Evolutionary conservation across 1,140 invertebrate species (phyloP), one percentile per base, ranked within the genome.

Genomic region (Heliconius melpomene): DNA sequence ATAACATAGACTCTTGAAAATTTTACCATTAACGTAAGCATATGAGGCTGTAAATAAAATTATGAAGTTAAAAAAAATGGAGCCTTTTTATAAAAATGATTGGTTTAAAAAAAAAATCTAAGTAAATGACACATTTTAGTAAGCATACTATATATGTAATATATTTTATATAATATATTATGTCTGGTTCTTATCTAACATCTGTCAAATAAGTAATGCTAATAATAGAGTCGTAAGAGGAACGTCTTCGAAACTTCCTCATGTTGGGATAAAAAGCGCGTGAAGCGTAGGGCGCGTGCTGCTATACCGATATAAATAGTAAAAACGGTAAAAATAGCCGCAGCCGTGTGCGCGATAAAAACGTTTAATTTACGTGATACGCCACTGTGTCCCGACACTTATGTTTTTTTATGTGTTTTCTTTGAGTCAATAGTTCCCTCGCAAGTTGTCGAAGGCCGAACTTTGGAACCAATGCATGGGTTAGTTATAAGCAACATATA

Each of bases 401-500:
- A 93, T 89, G 90, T 87, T 89, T 88, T 93, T 94, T 94, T 93
- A 89, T 86, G 89, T 93, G 93, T 94, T 93, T 88, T 90, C 88
- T 91, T 91, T 88, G 90, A 90, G 87, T 92, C 88, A 94, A 92
- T 91, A 93, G 77, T 81, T 79, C 74, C 74, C 74, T 78, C 74
- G 66, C 29, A 73, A 82, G 74, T 78, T 81, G 79, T 75, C 75
- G 79, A 78, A 77, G 74, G 75, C 76, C 74, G 20, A 76, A 50
- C 52, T 50, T 76, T 60, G 36, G 70, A 72, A 77, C 40, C 76
- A 72, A 16, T 18, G 40, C 50, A 20, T 13, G 16, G 7, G 9
- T 71, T 16, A 0, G 23, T 71, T 29, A 32, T 57, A 57, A 57
- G 18, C 54, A n/a, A 57, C 54, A 3, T 57, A 23, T n/a, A 3